Evolutionary conservation across 2,797 vertebrate genomes (phyloP).

Genomic region (Tiaroga cobitis): DNA sequence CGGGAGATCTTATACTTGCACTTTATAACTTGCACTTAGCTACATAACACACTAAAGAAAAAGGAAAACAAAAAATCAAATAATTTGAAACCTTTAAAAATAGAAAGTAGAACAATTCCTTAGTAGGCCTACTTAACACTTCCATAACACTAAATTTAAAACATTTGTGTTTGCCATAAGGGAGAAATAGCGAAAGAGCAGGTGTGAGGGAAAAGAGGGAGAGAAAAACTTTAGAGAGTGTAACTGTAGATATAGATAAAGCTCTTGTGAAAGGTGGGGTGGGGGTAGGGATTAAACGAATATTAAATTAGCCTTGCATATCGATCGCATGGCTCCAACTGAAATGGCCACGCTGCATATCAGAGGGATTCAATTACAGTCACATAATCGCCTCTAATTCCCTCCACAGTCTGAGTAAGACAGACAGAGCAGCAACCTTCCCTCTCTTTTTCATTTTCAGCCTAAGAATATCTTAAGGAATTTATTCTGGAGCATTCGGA

Average conservation of each 20-base stretch:
- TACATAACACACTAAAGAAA: too few relatives aligned
- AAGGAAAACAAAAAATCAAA: too few relatives aligned
- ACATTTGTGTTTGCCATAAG: neutral
- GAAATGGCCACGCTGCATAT: slow-evolving; percentile 72
- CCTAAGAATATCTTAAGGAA: slow-evolving; percentile 21
- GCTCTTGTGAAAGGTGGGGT: slow-evolving; percentile 66
- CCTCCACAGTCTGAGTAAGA: slow-evolving; percentile 51
- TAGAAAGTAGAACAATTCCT: neutral
- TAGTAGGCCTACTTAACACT: neutral
- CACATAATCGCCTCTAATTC: slow-evolving; percentile 74
- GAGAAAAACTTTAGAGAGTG: slow-evolving; percentile 26
- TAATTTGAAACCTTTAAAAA: too few relatives aligned
- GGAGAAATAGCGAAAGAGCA: slow-evolving; percentile 47
- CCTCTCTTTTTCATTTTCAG: slow-evolving; percentile 27
- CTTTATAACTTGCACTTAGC: too few relatives aligned
- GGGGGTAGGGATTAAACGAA: slow-evolving; percentile 74
- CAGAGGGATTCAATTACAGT: slow-evolving; percentile 76
- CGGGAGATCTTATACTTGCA: too few relatives aligned
- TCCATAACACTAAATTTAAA: neutral
- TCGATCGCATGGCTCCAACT: slow-evolving; percentile 73
- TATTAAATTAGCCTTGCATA: slow-evolving; percentile 76
- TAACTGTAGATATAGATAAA: slow-evolving; percentile 69
- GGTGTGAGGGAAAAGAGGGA: neutral
- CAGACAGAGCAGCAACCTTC: slow-evolving; percentile 5
- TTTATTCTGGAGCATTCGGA: slow-evolving; percentile 31